Base-by-base conservation (phyloP, 2,113 vertebrate genomes). In the Melierax canorus region DNA sequence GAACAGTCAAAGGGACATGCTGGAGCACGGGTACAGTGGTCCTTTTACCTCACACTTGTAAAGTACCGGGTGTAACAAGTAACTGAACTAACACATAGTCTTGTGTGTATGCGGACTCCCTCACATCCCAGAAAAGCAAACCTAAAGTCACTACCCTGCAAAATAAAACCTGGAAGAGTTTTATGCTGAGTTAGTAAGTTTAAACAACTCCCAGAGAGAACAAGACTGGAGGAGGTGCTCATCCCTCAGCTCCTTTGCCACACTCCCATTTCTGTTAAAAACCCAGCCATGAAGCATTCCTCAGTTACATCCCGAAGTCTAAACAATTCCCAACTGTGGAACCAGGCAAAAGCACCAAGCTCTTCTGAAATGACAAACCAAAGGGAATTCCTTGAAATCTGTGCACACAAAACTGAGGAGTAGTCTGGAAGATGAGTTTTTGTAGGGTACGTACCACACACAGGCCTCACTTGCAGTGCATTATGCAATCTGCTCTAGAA, bases 391-490 rank as follows among this genome's bases (percentile, higher is more conserved):
- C 58, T 60, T 30, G 36, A 80, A 79, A 69, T 60, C 38, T 34
- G 30, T 7, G 2, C 17, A 73, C 12, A 43, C 3, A 86, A 55
- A 78, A 67, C 5, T 12, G 6, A 71, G n/a, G 3, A 82, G 19
- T 2, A 43, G 6, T 56, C 43, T 51, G 30, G 34, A 86, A 59
- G 68, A 8, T 41, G 27, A 86, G 5, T 7, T 86, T 62, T 59
- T 17, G 48, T 62, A 48, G 5, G 5, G 32, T 74, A 34, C 2
- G 2, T 60, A 64, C 18, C 39, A 58, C 36, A 45, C 29, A 46
- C 0, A 0, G 41, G 27, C 51, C 30, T 59, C 16, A 48, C 14
- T 10, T 2, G 4, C 27, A 46, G 8, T 8, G 29, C 21, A 26
- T 26, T 48, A 29, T 7, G 11, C 45, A 32, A 34, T n/a, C 45